These are phyloP conservation scores for Neodiprion pinetum DNA, from an alignment of 1,140 invertebrate species.

Conservation along the genomic window DNA sequence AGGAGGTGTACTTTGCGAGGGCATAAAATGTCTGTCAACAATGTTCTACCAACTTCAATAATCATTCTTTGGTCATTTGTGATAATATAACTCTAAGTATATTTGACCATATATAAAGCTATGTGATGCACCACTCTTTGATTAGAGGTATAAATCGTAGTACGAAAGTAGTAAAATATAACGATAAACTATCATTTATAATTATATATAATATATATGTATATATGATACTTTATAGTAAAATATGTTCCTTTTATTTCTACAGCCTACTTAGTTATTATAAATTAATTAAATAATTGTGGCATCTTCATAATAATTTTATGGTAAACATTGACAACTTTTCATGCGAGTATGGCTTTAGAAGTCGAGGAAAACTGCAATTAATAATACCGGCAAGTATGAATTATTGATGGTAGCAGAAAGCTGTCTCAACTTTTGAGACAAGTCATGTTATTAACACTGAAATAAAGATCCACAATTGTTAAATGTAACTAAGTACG, in stretches of 20 bases:
- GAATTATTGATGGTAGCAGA: no score
- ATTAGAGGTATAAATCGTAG: conserved; percentile 29
- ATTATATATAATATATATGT: background rate
- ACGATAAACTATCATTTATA: conserved; percentile 20
- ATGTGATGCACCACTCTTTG: conserved; percentile 17
- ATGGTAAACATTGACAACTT: background rate
- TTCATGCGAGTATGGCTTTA: background rate
- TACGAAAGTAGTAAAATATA: conserved; percentile 29
- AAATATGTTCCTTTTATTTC: no score
- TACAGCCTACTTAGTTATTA: no score
- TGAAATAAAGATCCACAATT: conserved; percentile 1
- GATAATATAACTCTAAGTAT: conserved; percentile 22
- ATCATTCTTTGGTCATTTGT: conserved; percentile 39
- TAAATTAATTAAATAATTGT: background rate
- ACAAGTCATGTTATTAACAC: no score
- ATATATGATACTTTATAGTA: background rate
- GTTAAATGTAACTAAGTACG: conserved; percentile 37
- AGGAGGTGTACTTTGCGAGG: no score
- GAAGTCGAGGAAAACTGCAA: background rate
- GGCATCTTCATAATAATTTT: background rate
- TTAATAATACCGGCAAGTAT: background rate
- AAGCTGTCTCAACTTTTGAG: no score
- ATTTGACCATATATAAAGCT: conserved; percentile 17
- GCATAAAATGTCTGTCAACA: no score
- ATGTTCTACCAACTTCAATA: background rate